A percentile compares a stretch with the other conserved stretches of the same genome.
phyloP scores from a whole-genome alignment of 2,888 invertebrate species.

The Agrotis exclamationis region DNA sequence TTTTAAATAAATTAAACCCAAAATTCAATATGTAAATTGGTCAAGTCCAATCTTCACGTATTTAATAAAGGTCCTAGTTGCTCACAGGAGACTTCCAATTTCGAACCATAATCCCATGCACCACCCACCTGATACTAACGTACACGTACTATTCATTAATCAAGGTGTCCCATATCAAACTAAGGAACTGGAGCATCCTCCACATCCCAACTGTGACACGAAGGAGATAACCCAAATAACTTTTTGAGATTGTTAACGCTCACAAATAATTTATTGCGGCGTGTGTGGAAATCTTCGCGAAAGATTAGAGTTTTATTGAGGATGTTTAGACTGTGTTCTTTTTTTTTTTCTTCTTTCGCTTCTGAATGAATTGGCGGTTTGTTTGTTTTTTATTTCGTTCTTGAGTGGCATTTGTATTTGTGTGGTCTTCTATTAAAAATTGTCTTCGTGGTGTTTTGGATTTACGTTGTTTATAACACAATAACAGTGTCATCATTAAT shows the following conservation, averaged over 20 bases:
- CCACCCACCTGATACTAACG: slow-evolving; percentile 28
- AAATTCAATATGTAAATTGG: too few relatives aligned
- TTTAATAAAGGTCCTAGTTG: not conserved
- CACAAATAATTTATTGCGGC: slow-evolving; percentile 56
- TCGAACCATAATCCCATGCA: slow-evolving; percentile 16
- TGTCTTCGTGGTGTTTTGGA: too few relatives aligned
- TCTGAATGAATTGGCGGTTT: slow-evolving; percentile 4
- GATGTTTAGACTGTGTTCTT: slow-evolving; percentile 32
- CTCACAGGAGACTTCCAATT: not conserved
- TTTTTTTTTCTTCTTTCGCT: not conserved
- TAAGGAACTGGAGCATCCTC: slow-evolving; percentile 52
- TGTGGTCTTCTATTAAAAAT: not conserved
- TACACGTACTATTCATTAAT: slow-evolving; percentile 48
- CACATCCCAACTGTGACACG: slow-evolving; percentile 56
- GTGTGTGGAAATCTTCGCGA: slow-evolving; percentile 46
- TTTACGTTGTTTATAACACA: not conserved
- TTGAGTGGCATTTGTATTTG: not conserved
- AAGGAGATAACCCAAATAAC: slow-evolving; percentile 82
- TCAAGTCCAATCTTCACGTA: too few relatives aligned
- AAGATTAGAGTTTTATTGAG: slow-evolving; percentile 46
- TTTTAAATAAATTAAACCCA: not conserved
- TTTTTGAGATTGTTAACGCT: slow-evolving; percentile 59
- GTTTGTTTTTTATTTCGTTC: not conserved
- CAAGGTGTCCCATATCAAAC: slow-evolving; percentile 53
- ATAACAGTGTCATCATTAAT: too few relatives aligned